phyloP scores from a whole-genome alignment of 2,888 invertebrate genomes.

The Metalampra italica region DNA sequence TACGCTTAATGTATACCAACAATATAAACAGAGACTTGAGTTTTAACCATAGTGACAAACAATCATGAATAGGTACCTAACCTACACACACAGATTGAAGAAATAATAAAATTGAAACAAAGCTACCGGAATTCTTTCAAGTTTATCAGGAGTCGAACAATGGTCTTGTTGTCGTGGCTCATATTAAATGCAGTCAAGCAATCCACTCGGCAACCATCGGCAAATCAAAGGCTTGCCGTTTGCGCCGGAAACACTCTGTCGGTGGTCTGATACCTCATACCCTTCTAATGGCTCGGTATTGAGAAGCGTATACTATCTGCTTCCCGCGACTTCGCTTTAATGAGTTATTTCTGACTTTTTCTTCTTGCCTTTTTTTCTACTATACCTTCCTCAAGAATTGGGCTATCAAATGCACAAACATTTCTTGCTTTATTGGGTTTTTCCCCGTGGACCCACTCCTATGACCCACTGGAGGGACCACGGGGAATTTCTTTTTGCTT shows the following conservation, averaged over 20 bases:
- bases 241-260: conserved; percentile 45
- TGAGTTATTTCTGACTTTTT: no score
- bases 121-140: conserved; percentile 25
- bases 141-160: conserved; percentile 47
- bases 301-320: not conserved
- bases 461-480: no score
- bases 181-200: conserved; percentile 62
- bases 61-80: not conserved
- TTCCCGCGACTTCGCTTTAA: no score
- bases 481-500: no score
- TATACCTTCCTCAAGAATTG: no score
- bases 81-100: not conserved
- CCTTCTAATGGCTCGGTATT: conserved; percentile 4
- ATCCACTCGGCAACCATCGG: conserved; percentile 40
- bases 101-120: conserved; percentile 14
- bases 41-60: not conserved
- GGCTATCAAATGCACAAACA: no score
- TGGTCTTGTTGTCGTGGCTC: conserved; percentile 44
- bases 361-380: no score
- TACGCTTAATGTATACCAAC: no score
- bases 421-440: no score
- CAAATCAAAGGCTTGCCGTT: conserved; percentile 49
- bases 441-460: no score
- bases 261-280: conserved; percentile 37
- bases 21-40: no score